Evolutionary conservation across 2,113 vertebrate genomes (phyloP), one percentile per base, ranked within the genome.

Genomic region (Peromyscus leucopus): DNA sequence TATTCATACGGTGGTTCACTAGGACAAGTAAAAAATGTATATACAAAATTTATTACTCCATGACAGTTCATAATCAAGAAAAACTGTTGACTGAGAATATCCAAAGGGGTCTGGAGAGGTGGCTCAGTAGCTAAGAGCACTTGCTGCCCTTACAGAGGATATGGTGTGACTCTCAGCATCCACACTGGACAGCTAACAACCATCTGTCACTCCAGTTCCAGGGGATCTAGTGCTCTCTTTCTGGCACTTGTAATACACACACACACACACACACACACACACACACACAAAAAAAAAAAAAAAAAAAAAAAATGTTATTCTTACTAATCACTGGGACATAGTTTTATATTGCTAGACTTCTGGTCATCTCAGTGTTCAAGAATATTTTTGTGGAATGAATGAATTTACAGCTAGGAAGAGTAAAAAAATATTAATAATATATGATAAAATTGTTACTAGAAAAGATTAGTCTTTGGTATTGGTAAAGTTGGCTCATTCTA

Each of bases 351-450:
- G 84, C 55, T 69, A 71, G 16, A 6, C n/a, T 92, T 90, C 76
- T 93, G 91, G 91, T 90, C 92, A 96, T 63, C 84, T 97, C 51
- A 42, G 69, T 59, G 74, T 90, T 57, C 36, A 92, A 33, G 82
- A 93, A 86, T 19, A 90, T 79, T 88, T 90, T 17, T 90, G 51
- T 90, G 71, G 69, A 88, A 95, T 82, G 61, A 96, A 89, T 69
- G 46, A 93, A 75, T 31, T 92, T 57, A 42, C 2, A 75, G 31
- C 19, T 84, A 67, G 57, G 12, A 15, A 91, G 82, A 78, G 59
- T 42, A 3, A 48, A 59, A 94, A 88, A 65, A 51, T 21, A 22
- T 55, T 51, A 94, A 65, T n/a, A 26, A 33, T 51, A 63, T 21
- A 31, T 55, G 9, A 87, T 69, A 33, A 75, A 90, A 57, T n/a